Percentiles rank a stretch among this genome's conserved stretches.
phyloP scores from a whole-genome alignment of 2,888 invertebrate genomes.

The Diachrysia chrysitis region DNA sequence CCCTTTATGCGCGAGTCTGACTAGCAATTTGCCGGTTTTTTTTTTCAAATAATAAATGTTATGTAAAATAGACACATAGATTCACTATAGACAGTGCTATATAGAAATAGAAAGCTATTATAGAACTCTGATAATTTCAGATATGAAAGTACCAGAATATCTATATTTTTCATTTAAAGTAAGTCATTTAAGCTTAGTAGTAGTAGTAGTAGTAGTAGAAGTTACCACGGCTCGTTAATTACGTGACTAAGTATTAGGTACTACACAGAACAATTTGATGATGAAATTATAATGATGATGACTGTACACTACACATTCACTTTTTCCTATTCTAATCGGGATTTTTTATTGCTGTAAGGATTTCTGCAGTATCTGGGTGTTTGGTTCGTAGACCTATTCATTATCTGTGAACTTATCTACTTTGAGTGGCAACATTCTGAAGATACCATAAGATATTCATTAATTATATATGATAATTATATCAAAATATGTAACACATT shows the following conservation, averaged over 20 bases:
- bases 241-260: conserved; percentile 19
- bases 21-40: too few relatives aligned
- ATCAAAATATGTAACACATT: too few relatives aligned
- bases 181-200: conserved; percentile 23
- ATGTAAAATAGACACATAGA: too few relatives aligned
- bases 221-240: background rate
- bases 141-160: background rate
- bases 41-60: too few relatives aligned
- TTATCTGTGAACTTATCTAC: too few relatives aligned
- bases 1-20: too few relatives aligned
- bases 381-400: too few relatives aligned
- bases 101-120: background rate
- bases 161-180: conserved; percentile 7
- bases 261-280: conserved; percentile 9
- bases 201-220: conserved; percentile 21
- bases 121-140: background rate
- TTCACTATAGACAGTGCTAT: too few relatives aligned
- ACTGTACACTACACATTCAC: background rate
- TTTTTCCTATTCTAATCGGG: background rate
- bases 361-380: too few relatives aligned
- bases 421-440: too few relatives aligned
- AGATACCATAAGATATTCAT: too few relatives aligned
- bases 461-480: too few relatives aligned
- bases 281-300: conserved; percentile 27
- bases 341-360: background rate